Percentiles rank a stretch among this genome's conserved stretches.
These are phyloP conservation scores for Fopius arisanus DNA, from an alignment of 1,140 invertebrate species.

Conservation along the genomic window DNA sequence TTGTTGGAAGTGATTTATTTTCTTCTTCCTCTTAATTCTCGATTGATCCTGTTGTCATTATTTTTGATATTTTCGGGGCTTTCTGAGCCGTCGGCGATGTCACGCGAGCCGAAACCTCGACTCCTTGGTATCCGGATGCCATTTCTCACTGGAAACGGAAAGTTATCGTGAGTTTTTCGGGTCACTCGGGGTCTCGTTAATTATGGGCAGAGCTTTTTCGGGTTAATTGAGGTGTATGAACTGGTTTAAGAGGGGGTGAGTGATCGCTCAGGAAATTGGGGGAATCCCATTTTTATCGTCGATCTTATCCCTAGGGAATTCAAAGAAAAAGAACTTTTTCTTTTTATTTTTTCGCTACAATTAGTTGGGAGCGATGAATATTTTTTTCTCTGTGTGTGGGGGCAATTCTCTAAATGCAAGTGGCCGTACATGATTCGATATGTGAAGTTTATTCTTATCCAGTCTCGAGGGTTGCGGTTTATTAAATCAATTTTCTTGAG, in stretches of 20 bases:
- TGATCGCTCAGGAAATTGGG: no score
- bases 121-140: background rate
- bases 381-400: no score
- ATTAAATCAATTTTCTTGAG: constrained; percentile 2
- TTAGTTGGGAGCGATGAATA: no score
- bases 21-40: no score
- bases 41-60: background rate
- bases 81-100: background rate
- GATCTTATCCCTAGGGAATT: no score
- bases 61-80: constrained; percentile 1
- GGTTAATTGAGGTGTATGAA: background rate
- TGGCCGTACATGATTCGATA: background rate
- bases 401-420: no score
- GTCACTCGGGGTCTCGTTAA: no score
- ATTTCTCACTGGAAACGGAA: constrained; percentile 13
- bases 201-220: background rate
- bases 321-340: no score
- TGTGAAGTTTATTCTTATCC: background rate
- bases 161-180: background rate
- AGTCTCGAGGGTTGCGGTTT: background rate
- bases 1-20: no score
- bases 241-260: no score
- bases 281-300: no score
- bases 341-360: no score
- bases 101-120: constrained; percentile 2